phyloP scores from a whole-genome alignment of 2,797 vertebrate genomes.

The Galago senegalensis region DNA sequence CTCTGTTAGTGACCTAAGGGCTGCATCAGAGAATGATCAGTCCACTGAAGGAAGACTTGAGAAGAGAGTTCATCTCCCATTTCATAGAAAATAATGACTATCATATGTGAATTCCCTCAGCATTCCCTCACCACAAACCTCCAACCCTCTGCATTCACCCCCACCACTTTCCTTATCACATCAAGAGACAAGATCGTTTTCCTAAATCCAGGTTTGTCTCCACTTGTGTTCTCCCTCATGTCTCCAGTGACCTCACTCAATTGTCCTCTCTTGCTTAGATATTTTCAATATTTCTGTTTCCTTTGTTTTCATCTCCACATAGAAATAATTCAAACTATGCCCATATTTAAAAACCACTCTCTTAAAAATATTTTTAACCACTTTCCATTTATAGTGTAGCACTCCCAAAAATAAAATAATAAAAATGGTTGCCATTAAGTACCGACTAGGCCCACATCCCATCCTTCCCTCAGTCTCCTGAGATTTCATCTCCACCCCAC shows the following conservation, averaged over 20 bases:
- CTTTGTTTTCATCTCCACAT: background rate
- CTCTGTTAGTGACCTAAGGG: background rate
- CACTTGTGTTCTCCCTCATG: background rate
- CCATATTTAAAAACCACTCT: background rate
- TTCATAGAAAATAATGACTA: background rate
- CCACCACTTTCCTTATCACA: background rate
- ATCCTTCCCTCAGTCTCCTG: background rate
- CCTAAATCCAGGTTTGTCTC: background rate
- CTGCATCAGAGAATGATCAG: background rate
- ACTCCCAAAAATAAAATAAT: background rate
- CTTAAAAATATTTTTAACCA: background rate
- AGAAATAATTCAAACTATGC: background rate
- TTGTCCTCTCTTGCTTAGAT: background rate
- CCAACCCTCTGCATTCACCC: background rate
- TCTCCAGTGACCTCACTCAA: background rate
- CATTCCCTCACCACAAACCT: background rate
- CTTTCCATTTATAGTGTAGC: background rate
- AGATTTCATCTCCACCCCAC: background rate
- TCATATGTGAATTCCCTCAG: background rate
- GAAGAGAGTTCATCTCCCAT: background rate
- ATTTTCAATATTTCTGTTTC: background rate
- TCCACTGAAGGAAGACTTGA: background rate
- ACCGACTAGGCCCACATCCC: background rate
- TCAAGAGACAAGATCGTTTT: background rate
- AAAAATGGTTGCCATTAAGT: background rate